Conservation (phyloP, 1,140 invertebrate genomes). For the Cotesia glomerata region DNA sequence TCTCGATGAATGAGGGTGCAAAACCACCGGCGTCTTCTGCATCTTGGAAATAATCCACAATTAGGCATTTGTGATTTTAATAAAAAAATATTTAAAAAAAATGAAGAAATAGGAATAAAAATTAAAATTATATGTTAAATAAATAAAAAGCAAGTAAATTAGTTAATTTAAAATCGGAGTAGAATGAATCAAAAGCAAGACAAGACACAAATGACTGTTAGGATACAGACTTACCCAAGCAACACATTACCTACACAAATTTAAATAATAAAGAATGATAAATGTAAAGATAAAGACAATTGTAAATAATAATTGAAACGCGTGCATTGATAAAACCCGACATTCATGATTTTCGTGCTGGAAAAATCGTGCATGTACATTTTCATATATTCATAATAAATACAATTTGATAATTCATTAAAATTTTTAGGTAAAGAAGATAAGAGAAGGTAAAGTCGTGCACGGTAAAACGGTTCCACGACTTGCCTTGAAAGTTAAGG, state of each 20-base stretch:
- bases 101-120: neutral
- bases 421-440: too few relatives aligned
- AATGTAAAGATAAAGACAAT: neutral
- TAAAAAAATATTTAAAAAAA: neutral
- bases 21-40: slow-evolving; percentile 87
- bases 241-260: neutral
- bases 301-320: neutral
- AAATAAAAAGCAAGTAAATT: neutral
- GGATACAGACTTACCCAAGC: slow-evolving; percentile 3
- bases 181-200: neutral
- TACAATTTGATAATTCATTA: too few relatives aligned
- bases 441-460: slow-evolving; percentile 13
- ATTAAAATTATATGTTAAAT: neutral
- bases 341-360: slow-evolving; percentile 1
- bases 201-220: slow-evolving; percentile 3
- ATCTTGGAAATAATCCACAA: slow-evolving; percentile 69
- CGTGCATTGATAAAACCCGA: neutral
- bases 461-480: slow-evolving; percentile 28
- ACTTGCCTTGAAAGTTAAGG: slow-evolving; percentile 97
- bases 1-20: slow-evolving; percentile 94
- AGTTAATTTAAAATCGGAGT: neutral
- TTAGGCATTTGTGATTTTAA: slow-evolving; percentile 37
- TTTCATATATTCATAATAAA: neutral
- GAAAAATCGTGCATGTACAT: slow-evolving; percentile 4
- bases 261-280: neutral